phyloP scores from a whole-genome alignment of 2,113 vertebrate species.

The Marcusenius ussheri region DNA sequence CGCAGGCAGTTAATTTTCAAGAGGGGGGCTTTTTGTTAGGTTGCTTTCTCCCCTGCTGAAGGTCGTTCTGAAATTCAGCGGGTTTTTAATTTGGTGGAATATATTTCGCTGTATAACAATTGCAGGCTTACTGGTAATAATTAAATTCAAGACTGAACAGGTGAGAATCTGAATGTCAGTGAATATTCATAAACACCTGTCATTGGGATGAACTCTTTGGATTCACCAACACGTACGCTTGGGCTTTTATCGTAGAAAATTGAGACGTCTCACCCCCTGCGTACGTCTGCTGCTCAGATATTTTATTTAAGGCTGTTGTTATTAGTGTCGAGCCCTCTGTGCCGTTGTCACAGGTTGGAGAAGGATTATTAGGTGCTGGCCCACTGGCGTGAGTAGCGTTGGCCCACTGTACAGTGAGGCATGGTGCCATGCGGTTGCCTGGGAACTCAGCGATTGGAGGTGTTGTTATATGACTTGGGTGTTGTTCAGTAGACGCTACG shows the following conservation, averaged over 20 bases:
- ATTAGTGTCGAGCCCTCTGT: not conserved
- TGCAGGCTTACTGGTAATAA: not conserved
- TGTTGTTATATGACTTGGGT: not conserved
- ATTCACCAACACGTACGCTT: not conserved
- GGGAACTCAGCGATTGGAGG: not conserved
- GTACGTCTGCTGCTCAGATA: not conserved
- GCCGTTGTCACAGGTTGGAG: not conserved
- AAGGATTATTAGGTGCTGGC: not conserved
- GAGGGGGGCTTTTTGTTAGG: not conserved
- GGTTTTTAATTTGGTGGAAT: not conserved
- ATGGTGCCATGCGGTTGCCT: not conserved
- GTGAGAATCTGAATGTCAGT: not conserved
- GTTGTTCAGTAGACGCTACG: not conserved
- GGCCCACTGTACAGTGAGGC: not conserved
- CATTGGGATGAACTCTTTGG: not conserved
- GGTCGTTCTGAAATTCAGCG: conserved; percentile 1
- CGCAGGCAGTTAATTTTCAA: not conserved
- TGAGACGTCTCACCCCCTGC: not conserved
- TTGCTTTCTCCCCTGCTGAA: not conserved
- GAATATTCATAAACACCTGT: conserved; percentile 14
- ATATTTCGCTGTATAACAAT: not conserved
- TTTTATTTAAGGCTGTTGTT: not conserved
- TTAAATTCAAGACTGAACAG: not conserved
- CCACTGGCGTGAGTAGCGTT: not conserved
- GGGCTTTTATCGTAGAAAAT: not conserved